Base-by-base conservation (phyloP, 2,888 invertebrate genomes). In the Oxycera nigricornis region DNA sequence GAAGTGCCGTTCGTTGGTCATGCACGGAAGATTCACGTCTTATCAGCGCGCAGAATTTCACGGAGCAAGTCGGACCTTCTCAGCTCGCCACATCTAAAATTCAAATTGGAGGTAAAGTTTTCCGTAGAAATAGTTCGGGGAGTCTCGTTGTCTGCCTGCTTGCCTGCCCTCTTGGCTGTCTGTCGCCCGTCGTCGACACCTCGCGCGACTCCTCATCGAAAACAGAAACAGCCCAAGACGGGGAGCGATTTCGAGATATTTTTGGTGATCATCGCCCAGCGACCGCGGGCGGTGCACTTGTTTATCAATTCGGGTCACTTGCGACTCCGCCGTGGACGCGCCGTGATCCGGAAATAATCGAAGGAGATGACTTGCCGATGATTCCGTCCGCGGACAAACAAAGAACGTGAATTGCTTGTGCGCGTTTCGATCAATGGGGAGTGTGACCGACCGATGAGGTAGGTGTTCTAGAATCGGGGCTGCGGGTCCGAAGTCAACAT, bases 51-150 rank as follows among this genome's bases (percentile, higher is more conserved):
- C 35, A 35, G 6, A 9, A 24, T 55, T 55, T 11, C 9, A 6
- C 55, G 17, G 4, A 55, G 55, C 55, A 22, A 55, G 4, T 24
- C 55, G 24, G 55, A 55, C 20, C 11, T 17, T 11, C 24, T 55
- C 55, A 55, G 55, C 17, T 55, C 17, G 55, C 11, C 24, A 20
- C 3, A 55, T 55, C 24, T 55, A 55, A 55, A 55, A 55, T 55
- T 55, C 55, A 55, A 55, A 55, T 55, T 55, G 55, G 41, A 65
- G 65, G 65, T 65, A 65, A 65, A 28, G 20, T 41, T 65, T 65
- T 61, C 35, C 39, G 35, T 26, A 20, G 11, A 39, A 59, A 41
- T 22, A 20, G 20, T 61, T 41, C 11, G 3, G n/a, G 22, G 20
- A 11, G 39, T 24, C 24, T 65, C 65, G 41, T 22, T 41, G 14